These are phyloP conservation scores for Drosophila limbata DNA, from an alignment of 2,888 invertebrate genomes.

Conservation along the genomic window DNA sequence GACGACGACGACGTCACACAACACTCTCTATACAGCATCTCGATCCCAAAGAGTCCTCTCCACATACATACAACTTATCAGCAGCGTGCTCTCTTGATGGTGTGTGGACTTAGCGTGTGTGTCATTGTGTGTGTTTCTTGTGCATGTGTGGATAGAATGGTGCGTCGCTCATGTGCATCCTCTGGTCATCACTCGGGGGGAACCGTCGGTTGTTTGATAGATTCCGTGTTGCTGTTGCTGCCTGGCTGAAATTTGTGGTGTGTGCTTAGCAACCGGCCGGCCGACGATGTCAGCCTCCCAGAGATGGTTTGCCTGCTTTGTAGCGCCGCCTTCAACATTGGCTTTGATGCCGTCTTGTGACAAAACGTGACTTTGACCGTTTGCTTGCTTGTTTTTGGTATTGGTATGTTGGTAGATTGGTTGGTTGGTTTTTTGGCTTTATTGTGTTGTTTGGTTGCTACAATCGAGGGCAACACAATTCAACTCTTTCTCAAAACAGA, in stretches of 20 bases:
- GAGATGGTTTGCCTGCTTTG: constrained; percentile 57
- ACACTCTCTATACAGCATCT: constrained; percentile 14
- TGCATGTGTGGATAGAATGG: constrained; percentile 23
- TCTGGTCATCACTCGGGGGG: neutral
- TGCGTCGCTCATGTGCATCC: constrained; percentile 53
- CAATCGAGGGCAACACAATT: constrained; percentile 28
- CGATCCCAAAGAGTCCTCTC: constrained; percentile 13
- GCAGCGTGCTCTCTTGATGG: constrained; percentile 44
- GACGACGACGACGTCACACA: constrained; percentile 20
- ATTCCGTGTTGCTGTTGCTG: constrained; percentile 58
- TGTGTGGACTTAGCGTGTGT: constrained; percentile 17
- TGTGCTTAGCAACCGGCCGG: constrained; percentile 67
- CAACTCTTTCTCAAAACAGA: constrained; percentile 68
- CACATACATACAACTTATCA: constrained; percentile 16
- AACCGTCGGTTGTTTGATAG: constrained; percentile 1
- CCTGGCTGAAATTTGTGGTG: constrained; percentile 54
- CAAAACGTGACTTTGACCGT: constrained; percentile 32
- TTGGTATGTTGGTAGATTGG: constrained; percentile 20
- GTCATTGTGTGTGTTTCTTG: constrained; percentile 26
- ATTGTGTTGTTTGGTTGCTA: constrained; percentile 26
- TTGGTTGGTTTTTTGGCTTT: constrained; percentile 25
- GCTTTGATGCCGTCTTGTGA: constrained; percentile 35
- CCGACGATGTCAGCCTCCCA: constrained; percentile 62
- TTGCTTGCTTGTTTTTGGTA: constrained; percentile 32
- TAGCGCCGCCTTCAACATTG: constrained; percentile 72